Base-by-base conservation (phyloP, 2,113 vertebrate species). In the Ellobius talpinus region DNA sequence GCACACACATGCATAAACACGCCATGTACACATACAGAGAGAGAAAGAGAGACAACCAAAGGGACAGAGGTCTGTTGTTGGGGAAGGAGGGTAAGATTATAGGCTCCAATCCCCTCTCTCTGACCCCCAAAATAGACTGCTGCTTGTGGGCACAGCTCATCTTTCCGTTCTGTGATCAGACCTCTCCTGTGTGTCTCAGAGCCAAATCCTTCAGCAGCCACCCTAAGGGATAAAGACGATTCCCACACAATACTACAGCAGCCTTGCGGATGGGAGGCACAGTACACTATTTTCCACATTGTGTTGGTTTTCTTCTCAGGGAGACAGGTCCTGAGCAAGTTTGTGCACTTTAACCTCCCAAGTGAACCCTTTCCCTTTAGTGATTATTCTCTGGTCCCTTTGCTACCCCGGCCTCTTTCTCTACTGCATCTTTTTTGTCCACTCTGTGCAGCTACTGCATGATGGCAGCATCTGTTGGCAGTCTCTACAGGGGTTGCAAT, bases 381-480 rank as follows among this genome's bases (percentile, higher is more conserved):
- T 50, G 63, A 55, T 17, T 74, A 13, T 87, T 68, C 86, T 4
- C 73, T 0, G 82, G 31, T 58, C 21, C 61, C 14, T 90, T 2
- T 12, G 26, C 29, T 47, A 36, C 65, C 36, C 39, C 36, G 2
- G 61, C 58, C 78, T 55, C 11, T 90, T 65, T 89, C n/a, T 58
- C 39, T 4, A 12, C 31, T 52, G 21, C 87, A 90, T 52, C 90
- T 77, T 87, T 55, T 70, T 82, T 93, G 45, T 65, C 92, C 90
- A 68, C 55, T 89, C 87, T 78, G 33, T 17, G 79, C 52, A 68
- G 70, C 87, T 82, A 31, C 73, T 42, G 10, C 29, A 84, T 87
- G 79, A 72, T 87, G 85, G 77, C 89, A 63, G 45, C 73, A n/a
- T 77, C 95, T 86, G 78, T 93, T 89, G 82, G 81, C 96, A 95